These are phyloP conservation scores for Lutraria rhynchaena DNA, from an alignment of 1,140 invertebrate species.

Conservation along the genomic window DNA sequence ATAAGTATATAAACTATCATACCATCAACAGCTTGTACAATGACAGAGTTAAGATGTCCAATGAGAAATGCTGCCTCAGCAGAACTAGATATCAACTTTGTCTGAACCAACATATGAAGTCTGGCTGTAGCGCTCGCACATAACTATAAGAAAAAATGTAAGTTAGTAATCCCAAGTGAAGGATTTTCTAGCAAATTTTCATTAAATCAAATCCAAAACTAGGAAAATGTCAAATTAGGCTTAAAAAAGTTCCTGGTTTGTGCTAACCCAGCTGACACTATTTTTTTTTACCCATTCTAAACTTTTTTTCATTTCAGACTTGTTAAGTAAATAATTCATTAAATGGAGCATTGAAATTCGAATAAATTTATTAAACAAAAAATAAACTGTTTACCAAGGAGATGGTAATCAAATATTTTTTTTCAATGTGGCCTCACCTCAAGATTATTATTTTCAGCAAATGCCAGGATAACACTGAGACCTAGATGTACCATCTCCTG, in stretches of 20 bases:
- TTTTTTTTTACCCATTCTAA: background rate
- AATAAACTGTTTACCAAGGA: too few relatives aligned
- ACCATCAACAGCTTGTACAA: constrained; percentile 74
- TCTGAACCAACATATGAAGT: constrained; percentile 85
- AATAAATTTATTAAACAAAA: too few relatives aligned
- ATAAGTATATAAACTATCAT: constrained; percentile 1
- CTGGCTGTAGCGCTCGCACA: constrained; percentile 86
- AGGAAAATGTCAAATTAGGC: background rate
- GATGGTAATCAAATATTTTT: too few relatives aligned
- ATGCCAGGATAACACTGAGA: constrained; percentile 84
- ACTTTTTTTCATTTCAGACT: too few relatives aligned
- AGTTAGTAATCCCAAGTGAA: background rate
- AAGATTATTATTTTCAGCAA: constrained; percentile 84
- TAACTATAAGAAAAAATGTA: constrained; percentile 76
- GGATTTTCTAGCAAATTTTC: background rate
- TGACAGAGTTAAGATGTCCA: constrained; percentile 75
- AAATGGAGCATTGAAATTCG: too few relatives aligned
- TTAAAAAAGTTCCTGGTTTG: background rate
- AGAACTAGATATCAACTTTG: constrained; percentile 83
- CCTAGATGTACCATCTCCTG: constrained; percentile 85
- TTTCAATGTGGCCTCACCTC: too few relatives aligned
- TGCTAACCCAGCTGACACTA: too few relatives aligned
- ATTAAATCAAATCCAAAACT: background rate
- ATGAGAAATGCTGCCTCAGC: constrained; percentile 85
- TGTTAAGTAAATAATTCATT: too few relatives aligned